Conservation (phyloP, 2,113 vertebrate species). For the Burhinus oedicnemus region DNA sequence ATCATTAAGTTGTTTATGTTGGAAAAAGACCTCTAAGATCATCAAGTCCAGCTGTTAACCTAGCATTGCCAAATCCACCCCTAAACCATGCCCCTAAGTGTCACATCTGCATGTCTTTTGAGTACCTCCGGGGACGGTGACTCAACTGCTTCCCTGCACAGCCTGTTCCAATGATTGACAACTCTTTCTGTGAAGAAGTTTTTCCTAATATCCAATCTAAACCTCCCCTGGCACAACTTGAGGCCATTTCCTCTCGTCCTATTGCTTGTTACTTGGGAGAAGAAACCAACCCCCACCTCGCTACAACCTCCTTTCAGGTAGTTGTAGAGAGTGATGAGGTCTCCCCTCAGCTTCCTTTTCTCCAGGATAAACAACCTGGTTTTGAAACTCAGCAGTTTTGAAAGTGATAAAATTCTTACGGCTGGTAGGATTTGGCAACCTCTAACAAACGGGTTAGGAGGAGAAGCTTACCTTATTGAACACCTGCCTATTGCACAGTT, state of each 20-base stretch:
- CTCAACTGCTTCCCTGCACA: not conserved
- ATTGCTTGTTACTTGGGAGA: not conserved
- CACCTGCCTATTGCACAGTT: not conserved
- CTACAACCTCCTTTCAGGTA: not conserved
- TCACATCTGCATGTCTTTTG: not conserved
- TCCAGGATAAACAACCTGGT: not conserved
- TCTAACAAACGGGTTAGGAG: not conserved
- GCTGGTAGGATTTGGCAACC: not conserved
- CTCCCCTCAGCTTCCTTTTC: not conserved
- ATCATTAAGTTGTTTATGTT: not conserved
- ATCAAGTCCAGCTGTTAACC: not conserved
- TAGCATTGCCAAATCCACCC: not conserved
- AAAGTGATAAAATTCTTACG: not conserved
- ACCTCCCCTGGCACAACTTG: not conserved
- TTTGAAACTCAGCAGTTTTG: not conserved
- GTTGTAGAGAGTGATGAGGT: not conserved
- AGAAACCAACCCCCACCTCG: not conserved
- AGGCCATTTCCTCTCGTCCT: not conserved
- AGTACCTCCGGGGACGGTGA: not conserved
- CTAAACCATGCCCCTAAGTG: not conserved
- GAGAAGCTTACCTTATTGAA: not conserved
- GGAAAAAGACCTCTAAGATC: not conserved
- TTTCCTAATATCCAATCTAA: not conserved
- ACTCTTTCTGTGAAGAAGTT: not conserved
- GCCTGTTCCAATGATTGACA: not conserved